Percentiles rank a stretch among this genome's conserved stretches.
Evolutionary conservation across 1,140 invertebrate genomes (phyloP).

Genomic region (Stegodyphus mimosarum): DNA sequence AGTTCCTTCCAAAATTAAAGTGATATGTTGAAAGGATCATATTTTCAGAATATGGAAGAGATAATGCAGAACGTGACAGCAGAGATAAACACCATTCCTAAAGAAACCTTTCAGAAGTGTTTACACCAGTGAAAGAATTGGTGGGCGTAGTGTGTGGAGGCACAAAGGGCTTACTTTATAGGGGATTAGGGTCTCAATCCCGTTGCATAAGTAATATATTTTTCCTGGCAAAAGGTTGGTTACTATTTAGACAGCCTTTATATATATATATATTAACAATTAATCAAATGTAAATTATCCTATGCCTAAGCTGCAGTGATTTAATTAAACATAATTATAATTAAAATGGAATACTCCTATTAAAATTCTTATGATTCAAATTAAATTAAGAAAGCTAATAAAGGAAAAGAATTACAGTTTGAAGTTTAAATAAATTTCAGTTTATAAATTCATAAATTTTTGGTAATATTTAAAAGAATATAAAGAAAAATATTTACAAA

Average conservation of each 20-base stretch:
- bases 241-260: neutral
- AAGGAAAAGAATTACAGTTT: too few species aligned
- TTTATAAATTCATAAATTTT: too few species aligned
- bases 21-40: neutral
- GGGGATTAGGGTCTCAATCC: slow-evolving; percentile 8
- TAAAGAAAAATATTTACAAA: too few species aligned
- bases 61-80: slow-evolving; percentile 16
- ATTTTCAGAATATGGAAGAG: neutral
- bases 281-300: too few species aligned
- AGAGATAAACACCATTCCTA: slow-evolving; percentile 6
- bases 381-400: too few species aligned
- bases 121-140: slow-evolving; percentile 16
- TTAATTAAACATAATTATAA: too few species aligned
- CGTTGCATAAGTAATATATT: neutral
- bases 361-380: too few species aligned
- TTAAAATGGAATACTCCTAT: too few species aligned
- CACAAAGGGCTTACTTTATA: slow-evolving; percentile 1
- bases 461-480: too few species aligned
- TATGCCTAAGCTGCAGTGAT: too few species aligned
- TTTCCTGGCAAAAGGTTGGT: neutral
- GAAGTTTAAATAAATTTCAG: too few species aligned
- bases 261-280: neutral
- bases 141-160: slow-evolving; percentile 9
- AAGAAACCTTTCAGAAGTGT: slow-evolving; percentile 11
- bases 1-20: slow-evolving; percentile 5